Percentiles rank a stretch among this genome's conserved stretches.
These are phyloP conservation scores for Thereva nobilitata DNA, from an alignment of 2,888 invertebrate genomes.

Conservation along the genomic window DNA sequence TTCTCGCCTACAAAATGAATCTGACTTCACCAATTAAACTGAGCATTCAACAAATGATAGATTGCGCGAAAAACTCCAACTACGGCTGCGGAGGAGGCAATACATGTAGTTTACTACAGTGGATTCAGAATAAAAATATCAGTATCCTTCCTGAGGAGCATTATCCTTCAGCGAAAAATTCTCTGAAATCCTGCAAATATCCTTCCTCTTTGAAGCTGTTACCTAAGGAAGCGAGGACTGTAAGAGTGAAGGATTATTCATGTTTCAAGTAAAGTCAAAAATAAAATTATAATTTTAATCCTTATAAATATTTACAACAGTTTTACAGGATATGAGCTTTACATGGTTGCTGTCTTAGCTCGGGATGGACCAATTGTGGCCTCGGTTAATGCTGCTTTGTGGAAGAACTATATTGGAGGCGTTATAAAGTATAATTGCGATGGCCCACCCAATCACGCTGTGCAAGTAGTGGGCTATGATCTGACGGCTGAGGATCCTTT, in stretches of 20 bases:
- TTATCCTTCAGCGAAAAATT: constrained; percentile 63
- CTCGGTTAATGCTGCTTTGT: constrained; percentile 80
- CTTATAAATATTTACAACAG: constrained; percentile 30
- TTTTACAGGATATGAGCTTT: constrained; percentile 41
- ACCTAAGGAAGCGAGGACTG: constrained; percentile 22
- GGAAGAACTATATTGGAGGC: constrained; percentile 86
- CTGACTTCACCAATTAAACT: constrained; percentile 75
- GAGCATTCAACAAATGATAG: constrained; percentile 71
- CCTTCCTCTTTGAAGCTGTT: constrained; percentile 8
- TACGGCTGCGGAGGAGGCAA: constrained; percentile 81
- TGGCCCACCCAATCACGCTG: constrained; percentile 72
- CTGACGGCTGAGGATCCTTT: constrained; percentile 70
- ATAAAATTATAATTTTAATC: neutral
- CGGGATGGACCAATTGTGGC: constrained; percentile 77
- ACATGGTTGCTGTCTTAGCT: constrained; percentile 60
- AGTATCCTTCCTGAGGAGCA: constrained; percentile 62
- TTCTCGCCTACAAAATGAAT: constrained; percentile 74
- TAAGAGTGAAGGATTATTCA: constrained; percentile 37
- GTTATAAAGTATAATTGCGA: constrained; percentile 82
- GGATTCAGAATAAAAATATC: constrained; percentile 66
- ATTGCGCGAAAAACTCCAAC: constrained; percentile 75
- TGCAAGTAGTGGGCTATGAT: constrained; percentile 83
- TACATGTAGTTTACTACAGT: constrained; percentile 75
- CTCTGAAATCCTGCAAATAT: constrained; percentile 2
- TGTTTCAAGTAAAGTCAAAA: constrained; percentile 42